Conservation (phyloP, 2,888 invertebrate genomes). For the Prionchulus punctatus region DNA sequence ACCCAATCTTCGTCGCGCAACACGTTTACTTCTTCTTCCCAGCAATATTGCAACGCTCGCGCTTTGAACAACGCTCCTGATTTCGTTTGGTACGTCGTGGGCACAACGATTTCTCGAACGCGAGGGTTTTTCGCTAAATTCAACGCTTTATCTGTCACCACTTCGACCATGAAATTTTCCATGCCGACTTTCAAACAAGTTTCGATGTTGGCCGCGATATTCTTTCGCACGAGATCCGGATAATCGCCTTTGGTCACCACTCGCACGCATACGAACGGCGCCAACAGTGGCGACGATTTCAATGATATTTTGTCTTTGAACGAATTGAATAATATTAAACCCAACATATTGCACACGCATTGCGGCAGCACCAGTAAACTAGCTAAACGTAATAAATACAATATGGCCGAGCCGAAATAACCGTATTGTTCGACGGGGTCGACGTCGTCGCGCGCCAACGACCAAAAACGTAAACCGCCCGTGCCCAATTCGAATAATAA, state of each 20-base stretch:
- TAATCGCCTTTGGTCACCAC: conserved; percentile 87
- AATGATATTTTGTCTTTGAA: conserved; percentile 76
- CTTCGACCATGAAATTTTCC: conserved; percentile 87
- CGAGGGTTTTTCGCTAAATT: conserved; percentile 46
- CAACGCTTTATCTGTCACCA: conserved; percentile 66
- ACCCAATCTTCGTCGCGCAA: conserved; percentile 79
- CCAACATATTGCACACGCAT: conserved; percentile 28
- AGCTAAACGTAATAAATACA: conserved; percentile 25
- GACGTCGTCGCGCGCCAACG: conserved; percentile 1
- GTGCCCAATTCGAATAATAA: conserved; percentile 5
- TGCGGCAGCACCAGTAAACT: conserved; percentile 32
- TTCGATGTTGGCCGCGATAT: conserved; percentile 69
- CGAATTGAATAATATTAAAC: conserved; percentile 72
- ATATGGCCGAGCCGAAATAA: conserved; percentile 19
- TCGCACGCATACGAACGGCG: conserved; percentile 82
- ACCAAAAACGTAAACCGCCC: conserved; percentile 5
- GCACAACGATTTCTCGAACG: conserved; percentile 64
- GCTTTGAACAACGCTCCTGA: conserved; percentile 84
- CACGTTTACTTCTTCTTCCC: conserved; percentile 69
- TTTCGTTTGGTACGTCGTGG: conserved; percentile 50
- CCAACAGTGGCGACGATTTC: conserved; percentile 72
- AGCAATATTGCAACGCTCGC: conserved; percentile 79
- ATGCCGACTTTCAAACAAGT: conserved; percentile 71
- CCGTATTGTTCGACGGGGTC: conserved; percentile 19
- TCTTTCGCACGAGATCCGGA: conserved; percentile 67